These are phyloP conservation scores for Ploceus nigricollis DNA, from an alignment of 2,113 vertebrate genomes.

Conservation along the genomic window DNA sequence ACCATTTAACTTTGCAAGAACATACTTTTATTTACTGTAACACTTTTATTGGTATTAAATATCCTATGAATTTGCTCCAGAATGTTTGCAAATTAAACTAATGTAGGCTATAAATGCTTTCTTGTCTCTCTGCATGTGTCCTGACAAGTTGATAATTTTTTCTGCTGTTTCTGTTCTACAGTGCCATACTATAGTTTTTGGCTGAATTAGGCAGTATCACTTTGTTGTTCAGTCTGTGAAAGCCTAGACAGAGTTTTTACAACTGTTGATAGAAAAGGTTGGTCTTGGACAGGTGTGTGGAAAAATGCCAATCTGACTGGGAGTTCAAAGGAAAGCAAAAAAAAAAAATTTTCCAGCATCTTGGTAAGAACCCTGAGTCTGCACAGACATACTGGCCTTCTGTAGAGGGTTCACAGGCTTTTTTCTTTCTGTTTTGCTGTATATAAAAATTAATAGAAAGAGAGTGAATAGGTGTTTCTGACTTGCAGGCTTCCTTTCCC, in stretches of 20 bases:
- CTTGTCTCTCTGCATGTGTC: background rate
- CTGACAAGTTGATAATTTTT: background rate
- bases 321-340: background rate
- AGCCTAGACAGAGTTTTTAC: background rate
- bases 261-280: background rate
- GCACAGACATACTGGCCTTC: background rate
- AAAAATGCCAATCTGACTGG: background rate
- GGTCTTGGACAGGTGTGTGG: background rate
- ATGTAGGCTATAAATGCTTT: background rate
- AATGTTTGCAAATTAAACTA: background rate
- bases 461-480: slow-evolving; percentile 11
- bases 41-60: background rate
- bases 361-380: background rate
- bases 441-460: background rate
- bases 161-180: background rate
- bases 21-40: background rate
- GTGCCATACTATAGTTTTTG: background rate
- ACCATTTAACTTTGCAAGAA: background rate
- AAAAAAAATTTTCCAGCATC: background rate
- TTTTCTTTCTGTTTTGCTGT: background rate
- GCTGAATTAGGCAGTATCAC: background rate
- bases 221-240: background rate
- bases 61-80: background rate
- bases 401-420: background rate
- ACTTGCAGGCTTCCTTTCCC: background rate